Evolutionary conservation across 2,888 invertebrate genomes (phyloP).

Genomic region (Pteria penguin): DNA sequence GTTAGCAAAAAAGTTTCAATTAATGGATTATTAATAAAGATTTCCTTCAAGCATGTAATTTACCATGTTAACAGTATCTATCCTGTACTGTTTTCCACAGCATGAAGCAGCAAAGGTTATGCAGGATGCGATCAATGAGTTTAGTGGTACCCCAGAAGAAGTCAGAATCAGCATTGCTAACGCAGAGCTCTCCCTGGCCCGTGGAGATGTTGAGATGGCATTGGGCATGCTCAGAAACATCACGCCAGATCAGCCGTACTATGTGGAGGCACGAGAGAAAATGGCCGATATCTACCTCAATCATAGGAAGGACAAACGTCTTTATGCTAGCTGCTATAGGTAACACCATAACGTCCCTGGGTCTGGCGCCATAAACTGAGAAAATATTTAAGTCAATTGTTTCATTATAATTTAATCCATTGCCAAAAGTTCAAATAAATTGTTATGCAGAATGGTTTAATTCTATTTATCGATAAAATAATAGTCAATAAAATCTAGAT

Average conservation of each 20-base stretch:
- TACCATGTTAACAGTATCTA: too few relatives aligned
- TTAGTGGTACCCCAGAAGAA: conserved; percentile 90
- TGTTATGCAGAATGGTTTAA: too few relatives aligned
- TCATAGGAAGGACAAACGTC: conserved; percentile 90
- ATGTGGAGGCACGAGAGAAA: conserved; percentile 85
- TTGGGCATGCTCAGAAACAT: conserved; percentile 89
- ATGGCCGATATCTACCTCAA: conserved; percentile 94
- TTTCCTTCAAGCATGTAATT: too few relatives aligned
- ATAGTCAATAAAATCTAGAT: too few relatives aligned
- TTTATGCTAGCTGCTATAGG: conserved; percentile 91
- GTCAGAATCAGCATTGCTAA: conserved; percentile 90
- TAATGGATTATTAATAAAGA: too few relatives aligned
- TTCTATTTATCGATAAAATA: too few relatives aligned
- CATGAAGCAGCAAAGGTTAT: conserved; percentile 90
- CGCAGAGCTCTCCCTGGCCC: conserved; percentile 90
- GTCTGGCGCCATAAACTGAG: too few relatives aligned
- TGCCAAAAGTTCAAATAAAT: too few relatives aligned
- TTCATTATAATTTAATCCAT: neutral
- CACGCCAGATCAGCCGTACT: conserved; percentile 90
- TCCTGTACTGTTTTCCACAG: too few relatives aligned
- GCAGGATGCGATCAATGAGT: conserved; percentile 84
- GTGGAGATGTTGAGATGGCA: conserved; percentile 90
- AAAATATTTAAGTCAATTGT: too few relatives aligned
- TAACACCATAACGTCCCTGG: too few relatives aligned
- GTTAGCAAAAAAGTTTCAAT: too few relatives aligned